Percentiles rank a stretch among this genome's conserved stretches.
These are phyloP conservation scores for Drosophila helvetica DNA, from an alignment of 2,888 invertebrate species.

Conservation along the genomic window DNA sequence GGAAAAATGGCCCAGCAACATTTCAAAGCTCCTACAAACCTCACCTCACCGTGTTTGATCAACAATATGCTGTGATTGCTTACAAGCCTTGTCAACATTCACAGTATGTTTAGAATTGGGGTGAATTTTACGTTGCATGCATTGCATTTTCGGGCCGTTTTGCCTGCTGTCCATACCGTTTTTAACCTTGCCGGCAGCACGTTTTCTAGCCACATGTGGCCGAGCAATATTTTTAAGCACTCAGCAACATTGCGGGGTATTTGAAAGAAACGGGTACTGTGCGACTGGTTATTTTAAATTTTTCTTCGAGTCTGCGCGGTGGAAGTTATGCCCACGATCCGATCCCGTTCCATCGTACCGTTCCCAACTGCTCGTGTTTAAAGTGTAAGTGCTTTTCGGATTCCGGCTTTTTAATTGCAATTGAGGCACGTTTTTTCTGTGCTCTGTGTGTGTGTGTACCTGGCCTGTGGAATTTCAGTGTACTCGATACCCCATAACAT, in stretches of 20 bases:
- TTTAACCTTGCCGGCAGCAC: not conserved
- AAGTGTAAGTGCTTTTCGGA: conserved; percentile 64
- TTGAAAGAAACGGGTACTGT: conserved; percentile 19
- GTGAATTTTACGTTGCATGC: too few relatives aligned
- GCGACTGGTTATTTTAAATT: conserved; percentile 70
- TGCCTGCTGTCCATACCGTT: too few relatives aligned
- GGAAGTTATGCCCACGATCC: conserved; percentile 56
- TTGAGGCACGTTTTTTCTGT: conserved; percentile 64
- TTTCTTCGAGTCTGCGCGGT: conserved; percentile 70
- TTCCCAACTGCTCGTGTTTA: conserved; percentile 31
- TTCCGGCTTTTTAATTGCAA: conserved; percentile 76
- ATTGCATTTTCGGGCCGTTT: too few relatives aligned
- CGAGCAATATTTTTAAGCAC: not conserved
- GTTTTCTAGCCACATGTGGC: not conserved
- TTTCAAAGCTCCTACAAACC: not conserved
- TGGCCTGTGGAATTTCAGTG: conserved; percentile 21
- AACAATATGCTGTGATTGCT: too few relatives aligned
- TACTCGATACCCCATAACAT: conserved; percentile 1
- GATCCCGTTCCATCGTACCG: conserved; percentile 43
- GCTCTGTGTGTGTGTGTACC: conserved; percentile 2
- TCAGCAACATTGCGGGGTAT: too few relatives aligned
- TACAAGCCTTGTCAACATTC: too few relatives aligned
- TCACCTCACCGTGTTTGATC: too few relatives aligned
- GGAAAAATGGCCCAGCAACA: not conserved
- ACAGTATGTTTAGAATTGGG: too few relatives aligned